Base-by-base conservation (phyloP, 1,140 invertebrate genomes). In the Sycobia sp. region DNA sequence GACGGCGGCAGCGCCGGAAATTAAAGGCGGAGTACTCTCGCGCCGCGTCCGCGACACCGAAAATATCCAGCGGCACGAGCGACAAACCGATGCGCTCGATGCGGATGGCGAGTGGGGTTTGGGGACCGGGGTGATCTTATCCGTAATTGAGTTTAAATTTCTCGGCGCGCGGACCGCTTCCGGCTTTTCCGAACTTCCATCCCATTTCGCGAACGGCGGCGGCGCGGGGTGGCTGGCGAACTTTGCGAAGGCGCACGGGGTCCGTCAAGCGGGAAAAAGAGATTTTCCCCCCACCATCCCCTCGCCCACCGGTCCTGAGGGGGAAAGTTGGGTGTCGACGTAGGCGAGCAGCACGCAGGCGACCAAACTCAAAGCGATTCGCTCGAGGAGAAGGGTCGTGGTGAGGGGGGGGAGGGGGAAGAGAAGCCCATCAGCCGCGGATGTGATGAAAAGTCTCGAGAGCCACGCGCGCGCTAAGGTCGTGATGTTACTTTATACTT, bases 111-210 rank as follows among this genome's bases (percentile, higher is more conserved):
- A n/a, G 34, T 18, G 27, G 27, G 27, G n/a, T 25, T 16, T 11
- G 16, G 27, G 22, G 46, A 11, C 34, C 20, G 7, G 16, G 44
- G 46, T 54, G 58, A 59, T 65, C 55, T 58, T 34, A 58, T 65
- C n/a, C 41, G 49, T 65, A 65, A 65, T 65, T 59, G 49, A 65
- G 62, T 65, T 59, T 53, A 43, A 58, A 65, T 65, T 65, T 59
- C 38, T 57, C 62, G 38, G 23, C 18, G 25, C 22, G 16, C n/a
- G 8, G 39, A 20, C 34, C 38, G 50, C 39, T 55, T 54, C 59
- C 54, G 44, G 46, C 62, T 57, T 58, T 64, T 51, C 58, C 62
- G 16, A 65, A 58, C 55, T 53, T 58, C 53, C 49, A 54, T 65
- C 55, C 47, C 55, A 38, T 65, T 64, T 58, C 41, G 27, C 49